Evolutionary conservation across 1,140 invertebrate species (phyloP).

Genomic region (Chelonus insularis): DNA sequence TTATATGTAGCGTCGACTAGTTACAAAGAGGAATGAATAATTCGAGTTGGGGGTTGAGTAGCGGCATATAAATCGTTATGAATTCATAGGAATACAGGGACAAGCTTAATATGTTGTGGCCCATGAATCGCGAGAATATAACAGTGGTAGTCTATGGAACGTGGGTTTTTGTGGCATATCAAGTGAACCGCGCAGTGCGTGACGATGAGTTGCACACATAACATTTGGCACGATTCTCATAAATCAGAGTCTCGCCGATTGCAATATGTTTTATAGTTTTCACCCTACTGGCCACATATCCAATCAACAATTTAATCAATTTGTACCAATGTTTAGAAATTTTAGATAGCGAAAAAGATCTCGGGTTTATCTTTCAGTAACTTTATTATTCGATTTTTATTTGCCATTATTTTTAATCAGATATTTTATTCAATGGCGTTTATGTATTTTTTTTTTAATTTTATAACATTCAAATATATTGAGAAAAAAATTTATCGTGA

Average conservation of each 20-base stretch:
- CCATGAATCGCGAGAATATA: constrained; percentile 27
- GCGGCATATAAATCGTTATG: constrained; percentile 34
- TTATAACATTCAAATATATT: too few relatives aligned
- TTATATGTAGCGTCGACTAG: constrained; percentile 1
- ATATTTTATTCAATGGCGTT: too few relatives aligned
- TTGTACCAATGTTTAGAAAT: too few relatives aligned
- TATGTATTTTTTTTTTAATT: too few relatives aligned
- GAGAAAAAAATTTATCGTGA: too few relatives aligned
- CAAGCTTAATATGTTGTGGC: constrained; percentile 34
- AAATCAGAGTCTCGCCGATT: constrained; percentile 17
- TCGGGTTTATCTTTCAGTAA: too few relatives aligned
- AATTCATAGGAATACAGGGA: constrained; percentile 31
- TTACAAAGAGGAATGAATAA: constrained; percentile 14
- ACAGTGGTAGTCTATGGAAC: background rate
- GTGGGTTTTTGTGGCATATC: constrained; percentile 17
- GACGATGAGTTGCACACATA: constrained; percentile 19
- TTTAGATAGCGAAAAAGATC: too few relatives aligned
- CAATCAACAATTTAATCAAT: constrained; percentile 20
- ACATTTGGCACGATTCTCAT: constrained; percentile 16
- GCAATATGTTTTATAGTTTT: constrained; percentile 16
- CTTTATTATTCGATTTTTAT: too few relatives aligned
- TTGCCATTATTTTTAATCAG: too few relatives aligned
- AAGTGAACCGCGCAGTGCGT: constrained; percentile 22
- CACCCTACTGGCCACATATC: background rate
- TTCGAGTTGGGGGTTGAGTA: constrained; percentile 12